Base-by-base conservation (phyloP, 2,888 invertebrate genomes). In the Invenusta paracnida region DNA sequence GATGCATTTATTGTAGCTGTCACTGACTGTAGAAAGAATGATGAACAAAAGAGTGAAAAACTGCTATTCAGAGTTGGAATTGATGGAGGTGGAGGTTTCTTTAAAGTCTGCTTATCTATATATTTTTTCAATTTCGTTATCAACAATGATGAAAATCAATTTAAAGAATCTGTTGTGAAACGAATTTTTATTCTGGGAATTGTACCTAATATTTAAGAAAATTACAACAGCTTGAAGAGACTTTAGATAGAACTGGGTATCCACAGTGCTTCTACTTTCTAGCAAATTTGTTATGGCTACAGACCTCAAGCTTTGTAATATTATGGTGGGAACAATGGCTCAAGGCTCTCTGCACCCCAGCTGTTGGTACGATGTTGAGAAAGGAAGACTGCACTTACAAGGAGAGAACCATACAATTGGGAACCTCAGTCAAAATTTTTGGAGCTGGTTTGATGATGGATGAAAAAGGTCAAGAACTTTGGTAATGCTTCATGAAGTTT, bases 291-390 rank as follows among this genome's bases (percentile, higher is more conserved):
- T n/a, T n/a, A n/a, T n/a, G n/a, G n/a, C n/a, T n/a, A n/a, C n/a
- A n/a, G n/a, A n/a, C n/a, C n/a, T n/a, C n/a, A n/a, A 79, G 29
- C 25, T 79, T 23, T 79, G 79, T 27, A 79, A 79, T 27, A 25
- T 79, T 25, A 25, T 79, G 23, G 79, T 79, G 2, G 79, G 79
- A 79, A 79, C n/a, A 25, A 79, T 79, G 79, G 79, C 79, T 27
- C 29, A 79, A 11, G 79, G 79, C 79, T 25, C 25, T 27, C 2
- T 23, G 23, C 29, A 79, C 79, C 79, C 79, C 79, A 11, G 79
- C 29, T 79, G 79, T n/a, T 79, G 79, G 79, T 79, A n/a, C 29
- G 79, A 79, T 79, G 79, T 23, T 23, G 29, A 27, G n/a, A 79
- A 79, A 23, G 79, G 79, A 27, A 25, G 5, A 25, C 29, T 79